Evolutionary conservation across 53 echinoderm and acorn worm genomes (phyloP).

Genomic region (Echinometra lucunter): DNA sequence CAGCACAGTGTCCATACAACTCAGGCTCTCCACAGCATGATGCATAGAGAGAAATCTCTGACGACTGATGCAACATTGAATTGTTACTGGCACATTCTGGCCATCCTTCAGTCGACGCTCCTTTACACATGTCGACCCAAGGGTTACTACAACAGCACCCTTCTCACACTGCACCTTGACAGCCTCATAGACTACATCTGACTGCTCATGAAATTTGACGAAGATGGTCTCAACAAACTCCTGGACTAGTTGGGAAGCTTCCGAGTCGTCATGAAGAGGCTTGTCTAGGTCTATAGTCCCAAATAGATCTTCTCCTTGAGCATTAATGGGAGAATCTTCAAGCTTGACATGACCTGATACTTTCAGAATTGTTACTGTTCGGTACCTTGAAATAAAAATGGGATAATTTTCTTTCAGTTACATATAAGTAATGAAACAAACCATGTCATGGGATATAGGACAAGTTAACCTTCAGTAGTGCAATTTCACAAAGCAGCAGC

Average conservation of each 20-base stretch:
- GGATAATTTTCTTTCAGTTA: neutral
- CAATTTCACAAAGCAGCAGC: too few relatives aligned
- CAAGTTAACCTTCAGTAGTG: too few relatives aligned
- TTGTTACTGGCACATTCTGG: conserved; percentile 1
- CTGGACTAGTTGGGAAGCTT: conserved; percentile 83
- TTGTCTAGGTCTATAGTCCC: conserved; percentile 78
- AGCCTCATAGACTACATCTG: conserved; percentile 77
- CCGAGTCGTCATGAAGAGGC: conserved; percentile 84
- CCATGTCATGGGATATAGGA: too few relatives aligned
- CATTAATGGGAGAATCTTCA: conserved; percentile 9
- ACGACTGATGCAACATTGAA: conserved; percentile 55
- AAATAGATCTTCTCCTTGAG: conserved; percentile 74
- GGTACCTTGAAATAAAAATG: conserved; percentile 67
- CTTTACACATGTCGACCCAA: conserved; percentile 71
- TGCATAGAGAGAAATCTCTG: conserved; percentile 26
- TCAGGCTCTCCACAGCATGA: conserved; percentile 59
- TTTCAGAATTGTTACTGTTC: conserved; percentile 67
- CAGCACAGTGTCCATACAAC: conserved; percentile 60
- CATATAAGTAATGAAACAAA: too few relatives aligned
- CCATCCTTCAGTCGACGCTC: conserved; percentile 58
- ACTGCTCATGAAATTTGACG: conserved; percentile 80
- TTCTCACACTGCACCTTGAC: conserved; percentile 58
- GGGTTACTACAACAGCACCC: conserved; percentile 72
- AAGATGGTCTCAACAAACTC: conserved; percentile 81
- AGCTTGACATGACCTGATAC: conserved; percentile 45